Evolutionary conservation across 1,140 invertebrate species (phyloP).

Genomic region (Oncopodura yosiiana): DNA sequence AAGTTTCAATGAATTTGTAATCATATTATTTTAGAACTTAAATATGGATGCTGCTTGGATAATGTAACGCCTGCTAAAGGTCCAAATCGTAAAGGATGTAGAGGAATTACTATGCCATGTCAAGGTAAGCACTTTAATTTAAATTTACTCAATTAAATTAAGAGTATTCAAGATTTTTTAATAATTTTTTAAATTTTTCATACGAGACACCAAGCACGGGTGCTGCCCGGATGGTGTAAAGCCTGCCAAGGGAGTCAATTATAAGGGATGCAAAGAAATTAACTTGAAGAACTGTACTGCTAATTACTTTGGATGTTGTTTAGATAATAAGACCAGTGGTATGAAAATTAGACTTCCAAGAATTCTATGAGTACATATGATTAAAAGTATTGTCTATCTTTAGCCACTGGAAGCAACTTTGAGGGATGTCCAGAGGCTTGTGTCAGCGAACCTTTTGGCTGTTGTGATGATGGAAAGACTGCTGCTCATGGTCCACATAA

Average conservation of each 20-base stretch:
- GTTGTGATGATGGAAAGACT: conserved; percentile 75
- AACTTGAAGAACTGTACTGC: conserved; percentile 46
- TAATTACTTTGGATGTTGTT: conserved; percentile 64
- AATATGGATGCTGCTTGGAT: conserved; percentile 57
- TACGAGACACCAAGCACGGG: conserved; percentile 43
- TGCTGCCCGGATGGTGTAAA: conserved; percentile 54
- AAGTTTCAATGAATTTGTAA: too few relatives aligned
- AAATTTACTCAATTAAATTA: too few relatives aligned
- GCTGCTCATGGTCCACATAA: conserved; percentile 69
- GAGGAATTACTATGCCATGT: too few relatives aligned
- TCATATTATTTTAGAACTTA: too few relatives aligned
- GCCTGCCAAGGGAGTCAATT: conserved; percentile 44
- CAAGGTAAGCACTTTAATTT: too few relatives aligned
- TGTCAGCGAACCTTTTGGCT: conserved; percentile 64
- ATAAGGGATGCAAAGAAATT: conserved; percentile 45
- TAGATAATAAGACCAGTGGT: conserved; percentile 53
- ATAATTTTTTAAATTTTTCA: too few relatives aligned
- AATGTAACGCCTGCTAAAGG: conserved; percentile 50
- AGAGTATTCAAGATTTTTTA: too few relatives aligned
- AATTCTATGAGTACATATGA: background rate
- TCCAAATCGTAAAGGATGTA: conserved; percentile 50
- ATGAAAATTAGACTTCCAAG: conserved; percentile 28
- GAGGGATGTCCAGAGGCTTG: conserved; percentile 49
- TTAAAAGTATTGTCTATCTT: background rate
- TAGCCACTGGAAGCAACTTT: conserved; percentile 17